Percentiles rank a stretch among this genome's conserved stretches.
Conservation (phyloP, 1,140 invertebrate species). For the Sycophaga agraensis region DNA sequence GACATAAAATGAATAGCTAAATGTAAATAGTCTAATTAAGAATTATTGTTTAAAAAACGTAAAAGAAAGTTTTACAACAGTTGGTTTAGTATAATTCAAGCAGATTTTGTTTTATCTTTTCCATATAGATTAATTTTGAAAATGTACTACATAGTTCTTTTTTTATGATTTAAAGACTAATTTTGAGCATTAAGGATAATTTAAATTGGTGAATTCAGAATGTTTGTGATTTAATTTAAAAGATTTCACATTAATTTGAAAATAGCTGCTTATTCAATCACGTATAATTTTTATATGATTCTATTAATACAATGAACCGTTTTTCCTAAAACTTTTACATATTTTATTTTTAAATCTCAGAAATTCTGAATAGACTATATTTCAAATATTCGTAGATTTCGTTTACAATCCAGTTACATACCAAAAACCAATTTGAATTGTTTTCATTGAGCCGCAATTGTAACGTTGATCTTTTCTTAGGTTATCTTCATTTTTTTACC, state of each 20-base stretch:
- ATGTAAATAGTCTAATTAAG: no score
- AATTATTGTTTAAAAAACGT: no score
- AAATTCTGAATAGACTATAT: constrained; percentile 22
- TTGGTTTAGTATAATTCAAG: neutral
- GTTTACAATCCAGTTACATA: constrained; percentile 9
- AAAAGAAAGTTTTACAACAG: no score
- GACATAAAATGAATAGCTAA: no score
- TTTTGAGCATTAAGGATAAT: neutral
- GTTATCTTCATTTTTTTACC: constrained; percentile 9
- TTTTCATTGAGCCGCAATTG: neutral
- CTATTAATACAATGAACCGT: no score
- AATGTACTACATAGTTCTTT: neutral
- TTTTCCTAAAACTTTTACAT: neutral
- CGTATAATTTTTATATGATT: no score
- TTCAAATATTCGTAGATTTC: constrained; percentile 14
- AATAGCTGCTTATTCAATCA: no score
- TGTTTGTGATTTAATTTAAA: constrained; percentile 3
- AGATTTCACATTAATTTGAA: no score
- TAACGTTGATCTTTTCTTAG: no score
- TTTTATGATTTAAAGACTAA: neutral
- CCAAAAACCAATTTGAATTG: neutral
- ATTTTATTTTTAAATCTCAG: constrained; percentile 21
- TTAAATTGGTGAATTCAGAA: constrained; percentile 13
- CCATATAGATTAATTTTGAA: constrained; percentile 1
- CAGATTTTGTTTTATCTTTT: neutral